Base-by-base conservation (phyloP, 2,888 invertebrate genomes). In the Tromatobia lineatoria region DNA sequence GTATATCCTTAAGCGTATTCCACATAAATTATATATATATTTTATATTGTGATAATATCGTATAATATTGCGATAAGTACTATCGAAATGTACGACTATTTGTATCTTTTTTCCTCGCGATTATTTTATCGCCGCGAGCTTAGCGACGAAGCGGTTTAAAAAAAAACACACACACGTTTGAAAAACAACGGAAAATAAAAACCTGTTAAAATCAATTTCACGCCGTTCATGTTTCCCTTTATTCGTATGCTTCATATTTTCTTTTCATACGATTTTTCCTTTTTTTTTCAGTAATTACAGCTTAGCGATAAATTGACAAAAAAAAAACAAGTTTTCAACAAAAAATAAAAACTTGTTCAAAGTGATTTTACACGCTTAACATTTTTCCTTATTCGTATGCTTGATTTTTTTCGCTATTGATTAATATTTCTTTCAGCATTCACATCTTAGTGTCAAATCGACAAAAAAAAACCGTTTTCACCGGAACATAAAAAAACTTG, bases 11-110 rank as follows among this genome's bases (percentile, higher is more conserved):
- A 71, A 71, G 42, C 73, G 59, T 73, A 73, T 73, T 73, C 73
- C 73, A 73, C 57, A 59, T 59, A 59, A 42, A 73, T 45, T 73
- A 73, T 52, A 89, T 91, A 90, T 88, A 91, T 88, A 54, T 57
- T 57, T 57, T 90, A 88, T 92, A 92, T 92, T 92, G 92, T 92
- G 92, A 92, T 92, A 92, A 88, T 92, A 90, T 87, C 88, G 86
- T 88, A 89, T 90, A 89, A 88, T 88, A 57, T 80, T 57, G 47
- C 73, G 64, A 84, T 81, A 80, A 80, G 73, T 77, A 57, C 54
- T 66, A 83, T 80, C 75, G 50, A 75, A 69, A 78, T 81, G 66
- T 81, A 81, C 67, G 71, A 83, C 75, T 71, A 78, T 71, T 80
- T 77, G 80, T 85, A 78, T 83, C 80, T 54, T 34, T 11, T n/a